Evolutionary conservation across 2,113 vertebrate species (phyloP), one percentile per base, ranked within the genome.

Genomic region (Semnornis frantzii): DNA sequence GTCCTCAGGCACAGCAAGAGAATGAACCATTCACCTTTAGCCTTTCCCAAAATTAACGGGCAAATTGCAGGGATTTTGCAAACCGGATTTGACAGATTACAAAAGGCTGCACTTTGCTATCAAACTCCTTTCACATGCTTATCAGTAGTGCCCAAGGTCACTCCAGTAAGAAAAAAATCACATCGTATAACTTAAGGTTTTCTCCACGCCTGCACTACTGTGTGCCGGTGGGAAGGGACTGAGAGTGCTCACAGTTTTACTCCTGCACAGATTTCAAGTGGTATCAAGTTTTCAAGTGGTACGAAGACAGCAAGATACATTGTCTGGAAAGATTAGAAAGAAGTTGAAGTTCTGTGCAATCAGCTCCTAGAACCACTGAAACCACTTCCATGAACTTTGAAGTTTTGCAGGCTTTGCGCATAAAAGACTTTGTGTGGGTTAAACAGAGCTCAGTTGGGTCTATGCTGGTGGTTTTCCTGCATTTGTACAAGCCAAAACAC

Each of bases 151-250:
- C 18, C 16, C 60, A 60, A 72, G 46, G 68, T 52, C 37, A 74
- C 19, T 17, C 27, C 42, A 34, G 50, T 10, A 69, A 74, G 2
- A n/a, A 34, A n/a, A 34, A 42, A 63, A 50, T 7, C 50, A 12
- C 30, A 17, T 9, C 50, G 5, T 10, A 6, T 16, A 65, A 13
- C 8, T 1, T 1, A 16, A 25, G 1, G 4, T 0, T 1, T 19
- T 52, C 31, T 83, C 24, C 25, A 23, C 2, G 17, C 9, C 63
- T n/a, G 20, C 3, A 2, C 28, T 39, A 4, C 33, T 3, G 14
- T 3, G 23, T 18, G 46, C 24, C 34, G 11, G 37, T 11, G 37
- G 37, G 37, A 20, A 11, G 62, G n/a, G 52, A n/a, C 30, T 1
- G 0, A 44, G 31, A 33, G 5, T 2, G 3, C n/a, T 52, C 44